Evolutionary conservation across 2,797 vertebrate species (phyloP), one percentile per base, ranked within the genome.

Genomic region (Sylvilagus floridanus): DNA sequence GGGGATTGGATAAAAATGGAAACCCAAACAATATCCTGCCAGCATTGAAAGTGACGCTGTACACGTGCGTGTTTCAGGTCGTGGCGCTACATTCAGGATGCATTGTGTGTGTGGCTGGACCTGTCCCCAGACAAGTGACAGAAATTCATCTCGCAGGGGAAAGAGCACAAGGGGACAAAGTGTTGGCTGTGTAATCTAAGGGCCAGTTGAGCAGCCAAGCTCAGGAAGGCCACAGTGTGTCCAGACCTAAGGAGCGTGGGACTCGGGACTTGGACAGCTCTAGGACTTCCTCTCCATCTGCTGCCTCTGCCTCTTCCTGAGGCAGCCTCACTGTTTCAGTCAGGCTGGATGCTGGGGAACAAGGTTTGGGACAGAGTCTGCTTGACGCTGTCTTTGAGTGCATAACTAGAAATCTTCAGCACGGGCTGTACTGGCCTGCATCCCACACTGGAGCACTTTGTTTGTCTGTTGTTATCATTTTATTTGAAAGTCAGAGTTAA

Each of bases 141-240:
- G 68, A 84, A 69, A 66, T 92, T 72, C 60, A 88, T 30, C 63
- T 90, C n/a, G 21, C 62, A 92, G 79, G 32, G 50, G 65, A 68
- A 77, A 73, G 76, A 76, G 37, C 54, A 69, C 12, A 65, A 26
- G 22, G 62, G 17, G 21, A 79, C 19, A 17, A 65, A 30, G n/a
- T 66, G 26, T 76, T 60, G 75, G 35, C 11, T 24, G 14, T 47
- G 19, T 57, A 9, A 28, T 79, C 54, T 14, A 26, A 71, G 79
- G 66, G 37, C 52, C 76, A 88, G 17, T 19, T 73, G 35, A 86
- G 69, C 28, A 78, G 26, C 30, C 26, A 12, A 47, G 28, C 54
- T 69, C 57, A 0, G 3, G 52, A 94, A 47, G 42, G 71, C 5
- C 28, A 24, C 4, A 1, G 17, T 63, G 69, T 63, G 50, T 52